Conservation (phyloP, 2,888 invertebrate species). For the Crematogaster levior region DNA sequence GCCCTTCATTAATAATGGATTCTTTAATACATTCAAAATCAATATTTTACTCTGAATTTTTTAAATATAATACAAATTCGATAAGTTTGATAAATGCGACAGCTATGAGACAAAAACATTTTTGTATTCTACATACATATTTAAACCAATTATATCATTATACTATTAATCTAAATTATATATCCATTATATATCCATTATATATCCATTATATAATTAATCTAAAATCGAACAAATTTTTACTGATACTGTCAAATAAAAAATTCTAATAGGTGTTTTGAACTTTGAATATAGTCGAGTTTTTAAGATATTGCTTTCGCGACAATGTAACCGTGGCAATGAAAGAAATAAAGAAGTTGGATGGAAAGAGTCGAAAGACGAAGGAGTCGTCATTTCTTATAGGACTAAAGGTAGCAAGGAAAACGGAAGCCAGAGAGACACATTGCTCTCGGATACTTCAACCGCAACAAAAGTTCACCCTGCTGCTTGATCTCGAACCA, state of each 20-base stretch:
- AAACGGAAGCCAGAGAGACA: conserved; percentile 53
- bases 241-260: not conserved
- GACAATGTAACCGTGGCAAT: conserved; percentile 37
- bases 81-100: conserved; percentile 22
- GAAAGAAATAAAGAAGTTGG: not conserved
- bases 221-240: not conserved
- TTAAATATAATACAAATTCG: conserved; percentile 7
- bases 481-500: conserved; percentile 54
- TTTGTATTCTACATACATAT: conserved; percentile 1
- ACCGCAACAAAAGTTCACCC: conserved; percentile 70
- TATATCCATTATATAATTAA: conserved; percentile 5
- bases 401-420: conserved; percentile 12
- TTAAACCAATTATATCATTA: not conserved
- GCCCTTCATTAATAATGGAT: conserved; percentile 9
- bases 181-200: conserved; percentile 3
- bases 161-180: not conserved
- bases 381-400: conserved; percentile 39
- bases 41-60: conserved; percentile 15
- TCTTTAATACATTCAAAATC: conserved; percentile 28
- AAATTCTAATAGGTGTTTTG: conserved; percentile 53
- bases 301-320: conserved; percentile 83
- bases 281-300: conserved; percentile 81
- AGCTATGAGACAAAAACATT: not conserved
- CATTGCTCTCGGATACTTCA: conserved; percentile 73
- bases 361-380: conserved; percentile 31